Base-by-base conservation (phyloP, 1,140 invertebrate species). In the Scaptomyza graminum region DNA sequence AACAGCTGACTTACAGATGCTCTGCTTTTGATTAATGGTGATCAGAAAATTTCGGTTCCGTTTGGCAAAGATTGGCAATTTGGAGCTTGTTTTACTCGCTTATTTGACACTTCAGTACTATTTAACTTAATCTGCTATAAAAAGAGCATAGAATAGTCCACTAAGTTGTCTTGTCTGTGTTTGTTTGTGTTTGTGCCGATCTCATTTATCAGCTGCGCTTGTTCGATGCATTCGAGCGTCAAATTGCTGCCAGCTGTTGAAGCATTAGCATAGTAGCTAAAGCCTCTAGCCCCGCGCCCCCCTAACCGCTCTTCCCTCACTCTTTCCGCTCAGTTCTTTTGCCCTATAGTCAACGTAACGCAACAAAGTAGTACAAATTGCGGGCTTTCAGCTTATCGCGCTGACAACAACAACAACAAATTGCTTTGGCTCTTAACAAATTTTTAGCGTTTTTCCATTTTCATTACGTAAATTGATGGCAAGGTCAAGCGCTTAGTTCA, bases 391-490 rank as follows among this genome's bases (percentile, higher is more conserved):
- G 82, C 78, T 87, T 87, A 87, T 83, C 83, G 64, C 44, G 50
- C 44, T 49, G 43, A 8, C 60, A 50, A 34, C 16, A 56, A 50
- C 63, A 56, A 41, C 51, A 49, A 41, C 18, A 31, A 47, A 37
- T 72, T 52, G 62, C 70, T 71, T 49, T 59, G 71, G 50, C 49
- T 61, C 46, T 15, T 18, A 50, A 76, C 68, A 79, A 75, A 72
- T 79, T 82, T 79, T 41, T 8, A 70, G 52, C 56, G 62, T 71
- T 71, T 34, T 75, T 76, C 65, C 56, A 57, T 61, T 74, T 55
- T 65, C 71, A 83, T 82, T 82, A 82, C 72, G 70, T 76, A 75
- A 88, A 87, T 83, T 79, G 79, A 87, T 87, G 76, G 83, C 83
- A 87, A 87, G 83, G 83, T 87, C 83, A 87, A 85, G 69, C 76